A percentile compares a stretch with the other conserved stretches of the same genome.
phyloP scores from a whole-genome alignment of 1,140 invertebrate species.

The Listronotus oregonensis region DNA sequence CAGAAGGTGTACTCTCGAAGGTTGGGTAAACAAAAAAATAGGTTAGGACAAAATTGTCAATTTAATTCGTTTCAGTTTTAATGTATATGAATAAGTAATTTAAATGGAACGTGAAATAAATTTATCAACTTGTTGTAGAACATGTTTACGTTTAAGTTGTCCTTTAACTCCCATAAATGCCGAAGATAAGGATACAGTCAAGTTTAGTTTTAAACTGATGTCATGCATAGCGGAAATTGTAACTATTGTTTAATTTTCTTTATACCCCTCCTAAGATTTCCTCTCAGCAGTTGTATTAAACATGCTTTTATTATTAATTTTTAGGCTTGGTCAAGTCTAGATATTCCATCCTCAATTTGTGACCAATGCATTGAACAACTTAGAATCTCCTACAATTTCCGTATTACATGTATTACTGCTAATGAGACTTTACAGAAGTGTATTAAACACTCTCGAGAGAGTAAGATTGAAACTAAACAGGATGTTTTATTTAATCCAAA shows the following conservation, averaged over 20 bases:
- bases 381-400: conserved; percentile 48
- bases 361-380: conserved; percentile 46
- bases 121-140: conserved; percentile 48
- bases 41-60: too few species aligned
- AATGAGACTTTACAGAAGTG: conserved; percentile 47
- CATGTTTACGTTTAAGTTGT: conserved; percentile 49
- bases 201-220: conserved; percentile 49
- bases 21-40: too few species aligned
- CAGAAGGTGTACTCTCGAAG: too few species aligned
- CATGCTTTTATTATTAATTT: conserved; percentile 21
- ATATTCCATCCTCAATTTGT: conserved; percentile 48
- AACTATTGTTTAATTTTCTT: conserved; percentile 28
- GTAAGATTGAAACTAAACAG: conserved; percentile 32
- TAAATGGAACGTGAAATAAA: conserved; percentile 57
- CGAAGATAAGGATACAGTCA: conserved; percentile 49
- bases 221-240: conserved; percentile 51
- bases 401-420: conserved; percentile 46
- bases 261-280: neutral
- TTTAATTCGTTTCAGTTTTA: too few species aligned
- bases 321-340: conserved; percentile 48
- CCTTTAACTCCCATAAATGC: conserved; percentile 47
- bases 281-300: too few species aligned
- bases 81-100: too few species aligned
- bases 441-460: conserved; percentile 38
- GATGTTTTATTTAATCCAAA: conserved; percentile 31